These are phyloP conservation scores for Cantharis flavilabris DNA, from an alignment of 2,888 invertebrate species.

Conservation along the genomic window DNA sequence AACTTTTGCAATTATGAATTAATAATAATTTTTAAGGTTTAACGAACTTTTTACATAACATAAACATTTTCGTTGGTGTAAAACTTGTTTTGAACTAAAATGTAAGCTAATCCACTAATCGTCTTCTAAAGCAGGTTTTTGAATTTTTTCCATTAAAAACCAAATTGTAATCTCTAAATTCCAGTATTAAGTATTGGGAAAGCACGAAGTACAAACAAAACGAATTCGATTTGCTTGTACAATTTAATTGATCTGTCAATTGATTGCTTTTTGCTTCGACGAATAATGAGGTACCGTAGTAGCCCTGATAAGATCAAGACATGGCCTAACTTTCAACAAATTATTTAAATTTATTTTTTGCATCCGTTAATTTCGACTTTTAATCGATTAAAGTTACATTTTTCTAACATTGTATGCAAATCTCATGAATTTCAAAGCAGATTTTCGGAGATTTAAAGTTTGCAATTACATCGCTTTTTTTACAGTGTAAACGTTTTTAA, in stretches of 20 bases:
- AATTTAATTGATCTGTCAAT: conserved; percentile 1
- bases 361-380: neutral
- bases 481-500: no score
- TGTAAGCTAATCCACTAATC: neutral
- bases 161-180: neutral
- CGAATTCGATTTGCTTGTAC: neutral
- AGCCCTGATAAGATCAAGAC: neutral
- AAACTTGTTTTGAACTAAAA: neutral
- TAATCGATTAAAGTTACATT: neutral
- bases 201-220: neutral
- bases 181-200: neutral
- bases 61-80: neutral
- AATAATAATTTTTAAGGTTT: neutral
- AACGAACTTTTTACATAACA: neutral
- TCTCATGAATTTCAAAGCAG: no score
- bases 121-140: neutral
- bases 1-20: neutral
- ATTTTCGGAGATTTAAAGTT: neutral
- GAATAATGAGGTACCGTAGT: neutral
- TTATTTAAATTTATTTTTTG: neutral
- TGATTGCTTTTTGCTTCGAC: neutral
- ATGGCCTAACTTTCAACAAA: neutral
- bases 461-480: neutral
- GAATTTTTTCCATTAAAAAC: neutral
- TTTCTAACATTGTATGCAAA: neutral